phyloP scores from a whole-genome alignment of 1,140 invertebrate genomes.

The Sesamia nonagrioides region DNA sequence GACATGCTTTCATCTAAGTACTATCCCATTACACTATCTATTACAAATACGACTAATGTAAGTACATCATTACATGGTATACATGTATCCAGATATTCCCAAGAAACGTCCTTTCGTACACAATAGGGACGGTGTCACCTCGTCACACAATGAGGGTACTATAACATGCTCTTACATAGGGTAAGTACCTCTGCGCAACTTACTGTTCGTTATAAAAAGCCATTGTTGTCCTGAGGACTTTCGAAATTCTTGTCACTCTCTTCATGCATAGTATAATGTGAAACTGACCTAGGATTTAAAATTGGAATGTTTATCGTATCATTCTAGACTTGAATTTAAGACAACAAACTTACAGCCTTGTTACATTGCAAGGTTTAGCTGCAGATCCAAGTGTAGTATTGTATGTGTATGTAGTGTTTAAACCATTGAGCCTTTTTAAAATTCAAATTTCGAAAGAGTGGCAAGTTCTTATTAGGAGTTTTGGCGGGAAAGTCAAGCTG shows the following conservation, averaged over 20 bases:
- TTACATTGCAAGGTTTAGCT: too few species aligned
- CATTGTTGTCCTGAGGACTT: constrained; percentile 69
- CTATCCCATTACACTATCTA: constrained; percentile 24
- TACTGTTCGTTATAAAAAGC: constrained; percentile 61
- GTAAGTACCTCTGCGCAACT: constrained; percentile 49
- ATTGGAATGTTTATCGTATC: too few species aligned
- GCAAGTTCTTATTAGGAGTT: too few species aligned
- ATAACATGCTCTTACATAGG: constrained; percentile 56
- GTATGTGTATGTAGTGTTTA: too few species aligned
- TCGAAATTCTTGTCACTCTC: constrained; percentile 55
- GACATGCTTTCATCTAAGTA: constrained; percentile 9
- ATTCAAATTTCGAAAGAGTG: too few species aligned
- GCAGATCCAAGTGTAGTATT: too few species aligned
- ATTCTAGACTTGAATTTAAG: too few species aligned
- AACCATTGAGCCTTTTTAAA: too few species aligned
- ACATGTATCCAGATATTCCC: constrained; percentile 38
- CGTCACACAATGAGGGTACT: constrained; percentile 68
- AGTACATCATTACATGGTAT: constrained; percentile 21
- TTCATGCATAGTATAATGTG: not conserved
- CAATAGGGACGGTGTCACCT: constrained; percentile 68
- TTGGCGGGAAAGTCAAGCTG: too few species aligned
- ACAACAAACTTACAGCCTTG: too few species aligned
- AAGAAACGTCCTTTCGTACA: constrained; percentile 53
- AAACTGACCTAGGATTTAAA: constrained; percentile 1
- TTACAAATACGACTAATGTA: constrained; percentile 25